Evolutionary conservation across 2,888 invertebrate genomes (phyloP).

Genomic region (Drosophila ustulata): DNA sequence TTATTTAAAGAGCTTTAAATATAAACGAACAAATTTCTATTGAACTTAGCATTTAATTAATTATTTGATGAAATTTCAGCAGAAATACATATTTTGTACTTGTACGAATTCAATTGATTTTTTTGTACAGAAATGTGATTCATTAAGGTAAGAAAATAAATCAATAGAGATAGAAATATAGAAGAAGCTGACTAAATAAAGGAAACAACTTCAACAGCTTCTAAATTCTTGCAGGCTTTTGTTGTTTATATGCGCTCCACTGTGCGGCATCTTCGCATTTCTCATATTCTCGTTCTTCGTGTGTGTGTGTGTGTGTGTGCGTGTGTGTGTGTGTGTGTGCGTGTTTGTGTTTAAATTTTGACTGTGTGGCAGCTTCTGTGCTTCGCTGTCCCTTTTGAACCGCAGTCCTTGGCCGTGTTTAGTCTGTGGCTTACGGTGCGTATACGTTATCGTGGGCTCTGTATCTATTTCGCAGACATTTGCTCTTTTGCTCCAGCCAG

Average conservation of each 20-base stretch:
- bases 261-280: not conserved
- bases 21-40: too few species aligned
- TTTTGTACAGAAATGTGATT: too few species aligned
- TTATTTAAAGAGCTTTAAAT: too few species aligned
- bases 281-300: not conserved
- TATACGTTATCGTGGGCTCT: constrained; percentile 2
- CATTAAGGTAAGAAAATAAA: too few species aligned
- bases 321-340: not conserved
- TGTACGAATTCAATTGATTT: too few species aligned
- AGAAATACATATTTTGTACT: too few species aligned
- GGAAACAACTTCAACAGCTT: too few species aligned
- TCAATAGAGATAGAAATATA: too few species aligned
- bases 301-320: not conserved
- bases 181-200: too few species aligned
- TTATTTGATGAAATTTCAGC: too few species aligned
- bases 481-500: not conserved
- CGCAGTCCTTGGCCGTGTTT: not conserved
- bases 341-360: not conserved
- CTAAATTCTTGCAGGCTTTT: not conserved
- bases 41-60: too few species aligned
- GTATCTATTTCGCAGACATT: constrained; percentile 15
- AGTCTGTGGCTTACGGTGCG: constrained; percentile 1
- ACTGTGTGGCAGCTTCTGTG: not conserved
- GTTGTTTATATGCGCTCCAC: not conserved
- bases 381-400: not conserved